Percentiles rank a stretch among this genome's conserved stretches.
Evolutionary conservation across 2,888 invertebrate species (phyloP).

Genomic region (Diploptera punctata): DNA sequence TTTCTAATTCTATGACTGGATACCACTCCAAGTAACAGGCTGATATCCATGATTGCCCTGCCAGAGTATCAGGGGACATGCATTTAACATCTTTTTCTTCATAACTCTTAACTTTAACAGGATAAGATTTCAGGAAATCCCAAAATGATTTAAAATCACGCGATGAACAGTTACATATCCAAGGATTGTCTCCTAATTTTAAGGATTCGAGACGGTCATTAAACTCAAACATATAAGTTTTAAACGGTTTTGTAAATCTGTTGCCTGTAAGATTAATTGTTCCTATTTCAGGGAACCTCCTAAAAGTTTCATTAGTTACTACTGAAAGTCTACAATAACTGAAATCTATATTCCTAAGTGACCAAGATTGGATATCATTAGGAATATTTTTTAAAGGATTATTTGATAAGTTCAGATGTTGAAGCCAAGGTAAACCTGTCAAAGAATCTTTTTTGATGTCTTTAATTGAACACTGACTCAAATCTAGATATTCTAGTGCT

Average conservation of each 20-base stretch:
- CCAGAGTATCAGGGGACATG: conserved; percentile 2
- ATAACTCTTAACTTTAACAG: neutral
- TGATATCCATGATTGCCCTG: conserved; percentile 25
- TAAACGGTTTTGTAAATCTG: conserved; percentile 27
- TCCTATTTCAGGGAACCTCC: conserved; percentile 27
- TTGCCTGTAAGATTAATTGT: conserved; percentile 29
- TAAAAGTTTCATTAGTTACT: conserved; percentile 32
- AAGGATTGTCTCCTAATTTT: conserved; percentile 35
- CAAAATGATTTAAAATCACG: conserved; percentile 23
- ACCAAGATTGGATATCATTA: conserved; percentile 30
- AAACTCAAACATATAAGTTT: conserved; percentile 17
- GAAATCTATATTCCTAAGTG: conserved; percentile 27
- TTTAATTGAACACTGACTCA: conserved; percentile 26
- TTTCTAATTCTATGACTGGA: neutral
- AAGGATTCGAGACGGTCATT: conserved; percentile 5
- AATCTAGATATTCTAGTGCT: conserved; percentile 6
- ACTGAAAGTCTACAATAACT: conserved; percentile 21
- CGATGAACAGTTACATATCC: conserved; percentile 36
- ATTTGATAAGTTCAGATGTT: conserved; percentile 20
- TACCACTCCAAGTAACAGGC: conserved; percentile 22
- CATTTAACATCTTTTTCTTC: conserved; percentile 26
- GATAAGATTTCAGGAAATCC: conserved; percentile 20
- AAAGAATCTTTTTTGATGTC: neutral
- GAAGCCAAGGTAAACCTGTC: conserved; percentile 9
- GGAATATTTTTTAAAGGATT: conserved; percentile 28